Evolutionary conservation across 2,888 invertebrate genomes (phyloP).

Genomic region (Eupithecia abbreviata): DNA sequence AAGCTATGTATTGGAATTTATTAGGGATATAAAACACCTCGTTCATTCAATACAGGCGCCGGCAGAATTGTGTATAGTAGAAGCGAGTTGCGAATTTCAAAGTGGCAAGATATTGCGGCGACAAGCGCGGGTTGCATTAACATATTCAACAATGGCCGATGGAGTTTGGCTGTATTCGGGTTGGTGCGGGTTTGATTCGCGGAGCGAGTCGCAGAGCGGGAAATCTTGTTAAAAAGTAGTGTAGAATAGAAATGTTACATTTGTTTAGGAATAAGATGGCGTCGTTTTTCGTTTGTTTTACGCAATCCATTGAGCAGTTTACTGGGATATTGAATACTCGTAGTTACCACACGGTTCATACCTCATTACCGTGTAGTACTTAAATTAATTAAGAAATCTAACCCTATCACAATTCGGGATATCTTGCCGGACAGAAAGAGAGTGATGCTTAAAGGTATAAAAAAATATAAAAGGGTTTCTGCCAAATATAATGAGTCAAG

Average conservation of each 20-base stretch:
- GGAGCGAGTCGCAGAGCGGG: slow-evolving; percentile 12
- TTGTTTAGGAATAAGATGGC: not conserved
- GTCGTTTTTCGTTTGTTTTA: not conserved
- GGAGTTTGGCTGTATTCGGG: slow-evolving; percentile 42
- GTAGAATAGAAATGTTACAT: not conserved
- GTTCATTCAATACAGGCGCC: slow-evolving; percentile 15
- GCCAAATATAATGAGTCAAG: not conserved
- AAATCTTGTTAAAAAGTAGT: not conserved
- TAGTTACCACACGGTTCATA: not conserved
- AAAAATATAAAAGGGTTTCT: too few species aligned
- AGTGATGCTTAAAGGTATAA: not conserved
- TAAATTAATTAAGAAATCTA: not conserved
- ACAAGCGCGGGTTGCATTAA: slow-evolving; percentile 66
- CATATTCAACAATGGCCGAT: slow-evolving; percentile 73
- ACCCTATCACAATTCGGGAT: not conserved
- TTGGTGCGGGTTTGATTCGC: slow-evolving; percentile 1
- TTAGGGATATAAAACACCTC: slow-evolving; percentile 1
- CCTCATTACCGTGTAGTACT: not conserved
- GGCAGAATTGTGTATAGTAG: slow-evolving; percentile 56
- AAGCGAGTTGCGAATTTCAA: slow-evolving; percentile 61
- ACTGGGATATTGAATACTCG: not conserved
- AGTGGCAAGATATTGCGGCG: slow-evolving; percentile 68
- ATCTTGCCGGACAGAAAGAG: not conserved
- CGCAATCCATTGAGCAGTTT: not conserved
- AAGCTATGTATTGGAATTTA: not conserved